Evolutionary conservation across 2,797 vertebrate genomes (phyloP).

Genomic region (Xerus rutilus): DNA sequence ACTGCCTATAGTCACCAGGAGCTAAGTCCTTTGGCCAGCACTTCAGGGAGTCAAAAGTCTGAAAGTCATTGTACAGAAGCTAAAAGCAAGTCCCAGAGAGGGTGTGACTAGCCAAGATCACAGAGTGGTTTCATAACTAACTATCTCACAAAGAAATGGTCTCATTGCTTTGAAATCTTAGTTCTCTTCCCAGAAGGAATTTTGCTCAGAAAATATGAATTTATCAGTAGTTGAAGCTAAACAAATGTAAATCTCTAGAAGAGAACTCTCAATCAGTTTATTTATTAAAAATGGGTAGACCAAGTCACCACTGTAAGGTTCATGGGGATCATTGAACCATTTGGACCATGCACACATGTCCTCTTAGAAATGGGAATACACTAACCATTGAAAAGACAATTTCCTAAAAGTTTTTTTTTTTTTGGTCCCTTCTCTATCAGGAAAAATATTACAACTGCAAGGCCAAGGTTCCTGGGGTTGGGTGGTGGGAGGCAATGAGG

Average conservation of each 20-base stretch:
- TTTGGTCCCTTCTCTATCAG: background rate
- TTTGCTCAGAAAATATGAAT: slow-evolving; percentile 58
- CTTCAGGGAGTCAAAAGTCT: slow-evolving; percentile 2
- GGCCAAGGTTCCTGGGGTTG: background rate
- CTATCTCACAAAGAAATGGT: background rate
- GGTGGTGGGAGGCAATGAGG: background rate
- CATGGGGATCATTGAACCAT: background rate
- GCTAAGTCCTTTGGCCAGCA: background rate
- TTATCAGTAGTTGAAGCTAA: background rate
- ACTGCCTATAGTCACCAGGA: background rate
- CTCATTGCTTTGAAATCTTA: slow-evolving; percentile 57
- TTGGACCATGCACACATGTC: background rate
- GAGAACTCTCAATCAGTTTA: background rate
- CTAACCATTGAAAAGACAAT: background rate
- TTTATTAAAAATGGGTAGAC: background rate
- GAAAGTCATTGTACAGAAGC: slow-evolving; percentile 26
- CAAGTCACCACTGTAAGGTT: background rate
- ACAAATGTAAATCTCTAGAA: slow-evolving; percentile 12
- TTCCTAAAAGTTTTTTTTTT: background rate
- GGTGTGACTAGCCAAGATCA: background rate
- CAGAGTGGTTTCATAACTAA: slow-evolving; percentile 50
- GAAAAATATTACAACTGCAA: background rate
- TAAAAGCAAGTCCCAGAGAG: background rate
- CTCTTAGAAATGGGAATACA: background rate
- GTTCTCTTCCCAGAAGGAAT: background rate